phyloP scores from a whole-genome alignment of 2,888 invertebrate genomes.

The Thymelicus acteon region DNA sequence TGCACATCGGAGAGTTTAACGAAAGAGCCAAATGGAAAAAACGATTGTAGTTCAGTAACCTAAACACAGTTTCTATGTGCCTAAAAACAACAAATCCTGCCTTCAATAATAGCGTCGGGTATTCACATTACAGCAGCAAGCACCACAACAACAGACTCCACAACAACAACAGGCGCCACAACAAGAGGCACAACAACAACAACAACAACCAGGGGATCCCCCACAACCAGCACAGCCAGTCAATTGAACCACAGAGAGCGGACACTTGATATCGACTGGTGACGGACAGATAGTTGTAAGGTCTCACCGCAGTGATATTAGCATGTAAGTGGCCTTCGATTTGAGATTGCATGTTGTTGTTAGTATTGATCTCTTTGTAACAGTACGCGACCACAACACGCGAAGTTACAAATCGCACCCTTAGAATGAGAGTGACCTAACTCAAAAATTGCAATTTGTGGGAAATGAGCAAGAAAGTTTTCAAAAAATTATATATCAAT shows the following conservation, averaged over 20 bases:
- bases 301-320: conserved; percentile 11
- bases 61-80: no score
- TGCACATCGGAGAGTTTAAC: no score
- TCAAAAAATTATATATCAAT: no score
- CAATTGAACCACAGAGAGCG: conserved; percentile 7
- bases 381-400: no score
- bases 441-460: no score
- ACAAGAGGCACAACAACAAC: background rate
- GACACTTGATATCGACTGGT: background rate
- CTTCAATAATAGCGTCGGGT: background rate
- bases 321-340: background rate
- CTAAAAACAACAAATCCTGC: background rate
- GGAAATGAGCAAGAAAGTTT: no score
- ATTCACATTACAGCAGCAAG: conserved; percentile 46
- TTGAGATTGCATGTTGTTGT: background rate
- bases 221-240: conserved; percentile 18
- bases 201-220: background rate
- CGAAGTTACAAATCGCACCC: no score
- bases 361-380: no score
- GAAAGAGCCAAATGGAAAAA: no score
- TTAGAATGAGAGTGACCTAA: no score
- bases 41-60: no score
- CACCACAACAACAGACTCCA: conserved; percentile 7
- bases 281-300: no score
- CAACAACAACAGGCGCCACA: background rate